Evolutionary conservation across 2,113 vertebrate genomes (phyloP), one percentile per base, ranked within the genome.

Genomic region (Pterocles gutturalis): DNA sequence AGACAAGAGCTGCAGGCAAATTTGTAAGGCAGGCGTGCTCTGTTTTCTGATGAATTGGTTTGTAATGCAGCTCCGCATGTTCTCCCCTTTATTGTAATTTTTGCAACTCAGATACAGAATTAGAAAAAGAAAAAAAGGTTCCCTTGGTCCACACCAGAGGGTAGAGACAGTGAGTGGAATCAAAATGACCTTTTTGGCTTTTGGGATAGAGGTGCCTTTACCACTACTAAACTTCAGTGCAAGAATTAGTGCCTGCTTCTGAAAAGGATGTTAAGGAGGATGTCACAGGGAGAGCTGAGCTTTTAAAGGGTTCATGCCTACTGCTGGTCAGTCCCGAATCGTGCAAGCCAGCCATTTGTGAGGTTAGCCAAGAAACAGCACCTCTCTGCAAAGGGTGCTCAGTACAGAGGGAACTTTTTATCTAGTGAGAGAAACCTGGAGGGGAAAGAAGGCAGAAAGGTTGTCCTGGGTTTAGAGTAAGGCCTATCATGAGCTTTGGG

Each of bases 1-100:
- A 93, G 94, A 96, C 94, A 94, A 89, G 92, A 96, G 83, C 96
- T 94, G 95, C 95, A 93, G 91, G 94, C 89, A 94, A 92, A 96
- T 91, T 54, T 76, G 69, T 87, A 95, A 89, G 83, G 94, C 94
- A 83, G 46, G 93, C 89, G 54, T 96, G 96, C 91, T 94, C 93
- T 96, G 95, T 72, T 95, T 97, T 54, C 94, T 96, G 96, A 97
- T 96, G 83, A 94, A 85, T 65, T 41, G 53, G 92, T 89, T 94
- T 93, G 94, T 89, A 72, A 89, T 89, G 95, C 95, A 97, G 89
- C 77, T 92, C 91, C 95, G 83, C 92, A 85, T 92, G 86, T 72
- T 95, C 66, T 69, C 66, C 70, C 41, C 49, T 69, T 70, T 93
- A 19, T 25, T 92, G 77, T 83, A 81, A 85, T 72, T 95, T 92